Evolutionary conservation across 2,113 vertebrate species (phyloP), one percentile per base, ranked within the genome.

Genomic region (Baryphthengus martii): DNA sequence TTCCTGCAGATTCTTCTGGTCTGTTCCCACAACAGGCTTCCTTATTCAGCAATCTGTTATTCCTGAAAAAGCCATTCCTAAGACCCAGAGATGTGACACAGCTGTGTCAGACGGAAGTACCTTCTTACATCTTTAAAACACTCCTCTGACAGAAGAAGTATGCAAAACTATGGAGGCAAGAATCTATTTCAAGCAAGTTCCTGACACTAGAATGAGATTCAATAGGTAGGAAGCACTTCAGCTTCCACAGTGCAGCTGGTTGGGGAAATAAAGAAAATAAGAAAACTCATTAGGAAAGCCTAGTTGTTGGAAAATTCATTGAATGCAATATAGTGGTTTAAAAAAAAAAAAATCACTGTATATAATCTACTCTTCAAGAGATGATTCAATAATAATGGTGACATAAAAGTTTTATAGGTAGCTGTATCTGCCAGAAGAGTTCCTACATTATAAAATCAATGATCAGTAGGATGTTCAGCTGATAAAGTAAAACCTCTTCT

Each of bases 351-450:
- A 72, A 23, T 37, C 65, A 81, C 89, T 89, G 63, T 71, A 89
- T 39, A 94, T 90, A 97, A 87, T 11, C 67, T 72, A 42, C 53
- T 81, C 31, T 94, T 90, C 35, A 81, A 91, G 80, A 90, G 85
- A 96, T 70, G 80, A 92, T 93, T 87, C 73, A 50, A 37, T 89
- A 79, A 91, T 95, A 96, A 97, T 0, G 2, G 78, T 71, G 80
- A 95, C 73, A 96, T 97, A 75, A 95, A 97, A 80, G 15, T 92
- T 98, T 98, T 96, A 97, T 85, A 78, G 82, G 71, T 84, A 93
- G 76, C 56, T 76, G 94, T 77, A 86, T 74, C 92, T 94, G 93
- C 90, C 95, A 96, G 91, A 76, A 83, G 85, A 94, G 74, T 77
- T 85, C 77, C 59, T 85, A n/a, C 4, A 25, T 94, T 88, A 93